These are phyloP conservation scores for Dioctria linearis DNA, from an alignment of 2,888 invertebrate genomes.

Conservation along the genomic window DNA sequence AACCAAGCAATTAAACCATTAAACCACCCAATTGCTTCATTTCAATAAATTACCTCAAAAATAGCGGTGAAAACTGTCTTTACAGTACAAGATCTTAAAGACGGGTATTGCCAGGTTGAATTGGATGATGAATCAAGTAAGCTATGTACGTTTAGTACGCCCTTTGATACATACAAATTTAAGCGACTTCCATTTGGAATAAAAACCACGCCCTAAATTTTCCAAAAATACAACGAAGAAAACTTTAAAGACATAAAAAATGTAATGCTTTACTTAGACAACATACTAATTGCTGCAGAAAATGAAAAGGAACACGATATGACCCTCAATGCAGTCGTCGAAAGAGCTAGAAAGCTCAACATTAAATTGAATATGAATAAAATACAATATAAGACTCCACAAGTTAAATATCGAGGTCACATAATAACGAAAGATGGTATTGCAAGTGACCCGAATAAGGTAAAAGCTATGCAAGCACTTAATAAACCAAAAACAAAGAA, in stretches of 20 bases:
- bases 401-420: constrained; percentile 3
- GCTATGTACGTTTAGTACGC: constrained; percentile 62
- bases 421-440: neutral
- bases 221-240: constrained; percentile 57
- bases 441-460: neutral
- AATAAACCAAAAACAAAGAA: constrained; percentile 58
- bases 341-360: neutral
- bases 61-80: too few relatives aligned
- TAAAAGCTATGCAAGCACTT: constrained; percentile 53
- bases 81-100: too few relatives aligned
- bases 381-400: constrained; percentile 3
- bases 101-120: too few relatives aligned
- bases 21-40: too few relatives aligned
- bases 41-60: too few relatives aligned
- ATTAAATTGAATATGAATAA: constrained; percentile 7
- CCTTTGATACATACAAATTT: constrained; percentile 35
- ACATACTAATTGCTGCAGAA: constrained; percentile 34
- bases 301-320: constrained; percentile 23
- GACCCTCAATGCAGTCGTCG: constrained; percentile 14
- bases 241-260: constrained; percentile 59
- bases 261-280: constrained; percentile 34
- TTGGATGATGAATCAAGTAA: constrained; percentile 50
- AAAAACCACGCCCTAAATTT: constrained; percentile 44
- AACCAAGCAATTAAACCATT: too few relatives aligned
- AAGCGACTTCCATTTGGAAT: neutral